Evolutionary conservation across 2,797 vertebrate genomes (phyloP).

Genomic region (Margarornis squamiger): DNA sequence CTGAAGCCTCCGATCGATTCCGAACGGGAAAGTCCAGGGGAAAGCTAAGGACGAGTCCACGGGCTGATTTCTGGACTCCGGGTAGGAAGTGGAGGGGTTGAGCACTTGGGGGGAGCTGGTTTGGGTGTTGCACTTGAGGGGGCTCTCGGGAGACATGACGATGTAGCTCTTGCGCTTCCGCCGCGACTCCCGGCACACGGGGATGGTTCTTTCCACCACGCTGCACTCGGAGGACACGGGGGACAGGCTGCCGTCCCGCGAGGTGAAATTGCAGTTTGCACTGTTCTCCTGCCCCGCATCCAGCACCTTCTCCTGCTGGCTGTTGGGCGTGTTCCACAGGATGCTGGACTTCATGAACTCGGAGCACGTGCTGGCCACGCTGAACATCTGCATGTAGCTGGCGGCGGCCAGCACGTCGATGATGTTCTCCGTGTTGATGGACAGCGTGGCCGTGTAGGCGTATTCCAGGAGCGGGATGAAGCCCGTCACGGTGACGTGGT

Average conservation of each 20-base stretch:
- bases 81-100: slow-evolving; percentile 80
- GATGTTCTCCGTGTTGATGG: slow-evolving; percentile 98
- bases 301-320: slow-evolving; percentile 83
- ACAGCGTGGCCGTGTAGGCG: slow-evolving; percentile 95
- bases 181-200: slow-evolving; percentile 90
- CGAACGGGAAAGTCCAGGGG: slow-evolving; percentile 97
- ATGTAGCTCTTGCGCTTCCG: slow-evolving; percentile 94
- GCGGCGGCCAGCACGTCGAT: slow-evolving; percentile 97
- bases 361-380: slow-evolving; percentile 96
- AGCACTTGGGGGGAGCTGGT: slow-evolving; percentile 82
- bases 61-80: slow-evolving; percentile 80
- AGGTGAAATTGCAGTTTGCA: slow-evolving; percentile 87
- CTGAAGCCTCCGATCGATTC: slow-evolving; percentile 91
- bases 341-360: slow-evolving; percentile 99
- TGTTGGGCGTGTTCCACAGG: slow-evolving; percentile 88
- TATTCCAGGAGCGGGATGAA: slow-evolving; percentile 96
- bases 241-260: slow-evolving; percentile 92
- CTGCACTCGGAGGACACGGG: slow-evolving; percentile 97
- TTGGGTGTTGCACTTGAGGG: slow-evolving; percentile 88
- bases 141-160: slow-evolving; percentile 93
- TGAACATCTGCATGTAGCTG: slow-evolving; percentile 98
- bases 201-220: slow-evolving; percentile 91
- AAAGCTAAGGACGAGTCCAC: slow-evolving; percentile 95
- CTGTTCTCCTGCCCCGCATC: slow-evolving; percentile 86
- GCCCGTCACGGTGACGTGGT: slow-evolving; percentile 92